Percentiles rank a stretch among this genome's conserved stretches.
Conservation (phyloP, 2,797 vertebrate genomes). For the Halcyon badia region DNA sequence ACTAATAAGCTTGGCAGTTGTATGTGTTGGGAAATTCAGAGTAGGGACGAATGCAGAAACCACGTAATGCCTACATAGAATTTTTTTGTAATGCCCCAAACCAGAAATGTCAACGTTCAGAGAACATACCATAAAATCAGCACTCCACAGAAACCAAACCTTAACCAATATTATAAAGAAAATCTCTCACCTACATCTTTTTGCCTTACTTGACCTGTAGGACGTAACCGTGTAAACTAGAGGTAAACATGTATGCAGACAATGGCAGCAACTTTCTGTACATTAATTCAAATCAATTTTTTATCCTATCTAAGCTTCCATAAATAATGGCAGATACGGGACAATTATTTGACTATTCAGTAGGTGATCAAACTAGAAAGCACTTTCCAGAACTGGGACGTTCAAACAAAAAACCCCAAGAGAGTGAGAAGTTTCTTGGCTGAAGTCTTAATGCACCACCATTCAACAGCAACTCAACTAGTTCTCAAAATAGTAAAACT, state of each 20-base stretch:
- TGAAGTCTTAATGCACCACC: neutral
- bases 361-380: neutral
- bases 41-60: neutral
- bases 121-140: neutral
- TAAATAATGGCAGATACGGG: neutral
- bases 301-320: neutral
- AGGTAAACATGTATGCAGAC: fast-evolving
- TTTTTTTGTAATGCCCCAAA: neutral
- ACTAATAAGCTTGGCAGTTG: neutral
- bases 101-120: neutral
- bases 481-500: neutral
- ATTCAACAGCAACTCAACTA: neutral
- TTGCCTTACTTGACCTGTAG: neutral
- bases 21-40: neutral
- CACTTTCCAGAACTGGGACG: neutral
- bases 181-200: neutral
- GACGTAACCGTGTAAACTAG: neutral
- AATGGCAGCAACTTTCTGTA: neutral
- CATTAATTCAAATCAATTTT: neutral
- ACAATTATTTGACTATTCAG: neutral
- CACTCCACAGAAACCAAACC: neutral
- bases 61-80: neutral
- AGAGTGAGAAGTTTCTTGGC: neutral
- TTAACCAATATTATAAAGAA: neutral
- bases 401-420: neutral